phyloP scores from a whole-genome alignment of 2,888 invertebrate species.

The Idaea dimidiata region DNA sequence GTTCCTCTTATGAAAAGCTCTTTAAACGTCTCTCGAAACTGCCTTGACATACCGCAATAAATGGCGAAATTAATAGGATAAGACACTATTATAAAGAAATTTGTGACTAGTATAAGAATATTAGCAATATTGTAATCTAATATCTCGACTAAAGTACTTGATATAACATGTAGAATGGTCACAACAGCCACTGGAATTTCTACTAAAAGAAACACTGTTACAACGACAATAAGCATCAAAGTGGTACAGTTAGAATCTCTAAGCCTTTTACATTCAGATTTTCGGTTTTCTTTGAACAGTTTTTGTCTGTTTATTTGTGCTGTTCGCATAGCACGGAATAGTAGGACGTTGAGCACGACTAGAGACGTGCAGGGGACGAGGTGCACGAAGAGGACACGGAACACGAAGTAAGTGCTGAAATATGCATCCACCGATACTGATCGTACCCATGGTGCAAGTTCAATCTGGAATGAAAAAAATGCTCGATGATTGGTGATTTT shows the following conservation, averaged over 20 bases:
- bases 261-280: conserved; percentile 89
- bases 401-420: conserved; percentile 90
- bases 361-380: conserved; percentile 93
- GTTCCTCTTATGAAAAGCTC: conserved; percentile 87
- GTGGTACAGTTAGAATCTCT: conserved; percentile 92
- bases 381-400: conserved; percentile 95
- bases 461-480: conserved; percentile 60
- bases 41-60: conserved; percentile 97
- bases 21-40: conserved; percentile 96
- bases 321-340: conserved; percentile 91
- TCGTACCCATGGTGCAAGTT: conserved; percentile 86
- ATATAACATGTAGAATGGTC: conserved; percentile 90
- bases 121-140: conserved; percentile 90
- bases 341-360: conserved; percentile 92
- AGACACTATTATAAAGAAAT: conserved; percentile 94
- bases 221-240: conserved; percentile 92
- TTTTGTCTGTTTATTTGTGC: conserved; percentile 90
- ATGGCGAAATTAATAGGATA: conserved; percentile 97
- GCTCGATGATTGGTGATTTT: no score
- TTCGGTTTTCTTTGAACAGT: conserved; percentile 87
- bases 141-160: conserved; percentile 85
- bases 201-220: conserved; percentile 90
- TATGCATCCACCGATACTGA: conserved; percentile 87
- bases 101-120: conserved; percentile 89
- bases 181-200: conserved; percentile 93